Evolutionary conservation across 2,888 invertebrate genomes (phyloP).

Genomic region (Eupeodes luniger): DNA sequence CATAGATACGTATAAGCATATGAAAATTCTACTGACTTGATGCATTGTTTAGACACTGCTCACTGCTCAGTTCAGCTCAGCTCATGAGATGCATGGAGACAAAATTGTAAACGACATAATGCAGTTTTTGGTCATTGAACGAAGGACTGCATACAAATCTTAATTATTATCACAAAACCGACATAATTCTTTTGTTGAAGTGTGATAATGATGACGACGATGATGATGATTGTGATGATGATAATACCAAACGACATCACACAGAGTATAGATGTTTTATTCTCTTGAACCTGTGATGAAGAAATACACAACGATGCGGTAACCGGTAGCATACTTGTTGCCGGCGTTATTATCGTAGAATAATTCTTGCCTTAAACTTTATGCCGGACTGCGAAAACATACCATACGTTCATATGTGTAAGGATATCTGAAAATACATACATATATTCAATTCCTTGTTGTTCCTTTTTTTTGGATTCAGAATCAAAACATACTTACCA

Average conservation of each 20-base stretch:
- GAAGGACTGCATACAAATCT: conserved; percentile 45
- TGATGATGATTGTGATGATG: neutral
- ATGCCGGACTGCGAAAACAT: neutral
- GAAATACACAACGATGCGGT: neutral
- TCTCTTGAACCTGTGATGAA: neutral
- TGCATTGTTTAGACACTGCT: conserved; percentile 53
- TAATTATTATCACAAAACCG: conserved; percentile 56
- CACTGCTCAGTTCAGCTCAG: conserved; percentile 26
- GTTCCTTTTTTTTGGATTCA: neutral
- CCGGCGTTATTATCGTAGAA: neutral
- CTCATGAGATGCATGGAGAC: conserved; percentile 51
- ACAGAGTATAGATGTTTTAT: conserved; percentile 1
- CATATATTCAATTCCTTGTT: neutral
- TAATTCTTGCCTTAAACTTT: neutral
- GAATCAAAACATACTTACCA: neutral
- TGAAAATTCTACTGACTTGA: conserved; percentile 42
- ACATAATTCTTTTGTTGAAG: conserved; percentile 29
- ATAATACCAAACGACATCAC: conserved; percentile 9
- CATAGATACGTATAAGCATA: neutral
- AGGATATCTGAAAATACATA: neutral
- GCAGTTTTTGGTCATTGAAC: conserved; percentile 75
- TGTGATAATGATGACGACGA: neutral
- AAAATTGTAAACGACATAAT: conserved; percentile 70
- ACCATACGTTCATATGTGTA: too few relatives aligned
- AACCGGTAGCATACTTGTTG: conserved; percentile 11